Conservation (phyloP, 2,888 invertebrate species). For the Macrosiphum euphorbiae region DNA sequence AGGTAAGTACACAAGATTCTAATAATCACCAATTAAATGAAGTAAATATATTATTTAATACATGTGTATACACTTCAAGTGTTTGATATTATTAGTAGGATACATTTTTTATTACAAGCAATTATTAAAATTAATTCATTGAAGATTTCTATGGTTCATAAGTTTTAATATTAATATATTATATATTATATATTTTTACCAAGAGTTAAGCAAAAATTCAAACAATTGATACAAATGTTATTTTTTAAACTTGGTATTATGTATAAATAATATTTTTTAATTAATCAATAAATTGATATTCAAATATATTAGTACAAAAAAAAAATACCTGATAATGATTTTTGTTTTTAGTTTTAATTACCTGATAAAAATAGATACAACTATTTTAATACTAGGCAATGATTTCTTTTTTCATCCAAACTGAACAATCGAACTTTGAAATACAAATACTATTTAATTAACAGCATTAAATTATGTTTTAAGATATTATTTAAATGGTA, state of each 20-base stretch:
- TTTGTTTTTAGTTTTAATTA: background rate
- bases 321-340: background rate
- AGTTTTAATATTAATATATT: no score
- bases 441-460: background rate
- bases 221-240: background rate
- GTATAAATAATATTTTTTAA: background rate
- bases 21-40: background rate
- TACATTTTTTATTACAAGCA: background rate
- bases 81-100: background rate
- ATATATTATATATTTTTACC: no score
- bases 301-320: background rate
- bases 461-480: background rate
- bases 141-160: no score
- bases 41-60: background rate
- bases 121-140: background rate
- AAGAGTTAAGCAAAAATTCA: no score
- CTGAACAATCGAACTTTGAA: background rate
- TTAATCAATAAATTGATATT: background rate
- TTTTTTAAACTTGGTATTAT: background rate
- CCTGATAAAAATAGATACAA: conserved; percentile 11
- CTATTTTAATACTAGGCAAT: background rate
- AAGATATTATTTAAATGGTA: background rate
- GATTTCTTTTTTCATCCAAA: background rate
- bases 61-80: background rate
- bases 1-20: background rate